phyloP scores from a whole-genome alignment of 2,797 vertebrate genomes.

The Macrochelys suwanniensis region DNA sequence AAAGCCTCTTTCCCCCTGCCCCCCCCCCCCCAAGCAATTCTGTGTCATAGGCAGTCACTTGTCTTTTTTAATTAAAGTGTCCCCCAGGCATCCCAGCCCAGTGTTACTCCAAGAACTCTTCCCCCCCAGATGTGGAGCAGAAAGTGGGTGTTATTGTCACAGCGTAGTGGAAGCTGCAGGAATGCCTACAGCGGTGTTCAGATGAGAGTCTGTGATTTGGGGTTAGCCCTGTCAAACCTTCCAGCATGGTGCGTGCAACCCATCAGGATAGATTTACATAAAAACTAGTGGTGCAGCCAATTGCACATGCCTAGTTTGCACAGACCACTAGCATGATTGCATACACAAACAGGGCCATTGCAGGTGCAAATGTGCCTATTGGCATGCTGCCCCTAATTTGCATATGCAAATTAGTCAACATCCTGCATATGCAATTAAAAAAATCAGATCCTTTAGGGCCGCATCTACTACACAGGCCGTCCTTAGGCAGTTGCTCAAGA shows the following conservation, averaged over 20 bases:
- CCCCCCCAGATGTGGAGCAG: not conserved
- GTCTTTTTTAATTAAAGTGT: not conserved
- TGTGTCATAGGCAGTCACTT: not conserved
- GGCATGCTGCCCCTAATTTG: not conserved
- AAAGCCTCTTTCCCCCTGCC: not conserved
- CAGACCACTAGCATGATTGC: not conserved
- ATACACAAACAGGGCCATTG: not conserved
- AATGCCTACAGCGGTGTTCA: not conserved
- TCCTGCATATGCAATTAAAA: not conserved
- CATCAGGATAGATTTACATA: not conserved
- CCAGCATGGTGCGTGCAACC: not conserved
- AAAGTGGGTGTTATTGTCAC: not conserved
- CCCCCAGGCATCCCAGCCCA: not conserved
- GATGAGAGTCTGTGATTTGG: not conserved
- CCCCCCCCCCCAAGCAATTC: not conserved
- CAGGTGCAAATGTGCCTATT: not conserved
- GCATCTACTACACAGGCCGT: not conserved
- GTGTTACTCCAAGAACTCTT: not conserved
- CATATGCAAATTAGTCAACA: not conserved
- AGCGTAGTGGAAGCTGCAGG: not conserved
- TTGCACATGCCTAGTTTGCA: not conserved
- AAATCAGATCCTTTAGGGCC: not conserved
- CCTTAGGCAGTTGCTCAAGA: not conserved
- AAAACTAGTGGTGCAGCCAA: not conserved
- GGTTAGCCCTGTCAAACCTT: not conserved